Evolutionary conservation across 2,888 invertebrate species (phyloP).

Genomic region (Brassicogethes aeneus): DNA sequence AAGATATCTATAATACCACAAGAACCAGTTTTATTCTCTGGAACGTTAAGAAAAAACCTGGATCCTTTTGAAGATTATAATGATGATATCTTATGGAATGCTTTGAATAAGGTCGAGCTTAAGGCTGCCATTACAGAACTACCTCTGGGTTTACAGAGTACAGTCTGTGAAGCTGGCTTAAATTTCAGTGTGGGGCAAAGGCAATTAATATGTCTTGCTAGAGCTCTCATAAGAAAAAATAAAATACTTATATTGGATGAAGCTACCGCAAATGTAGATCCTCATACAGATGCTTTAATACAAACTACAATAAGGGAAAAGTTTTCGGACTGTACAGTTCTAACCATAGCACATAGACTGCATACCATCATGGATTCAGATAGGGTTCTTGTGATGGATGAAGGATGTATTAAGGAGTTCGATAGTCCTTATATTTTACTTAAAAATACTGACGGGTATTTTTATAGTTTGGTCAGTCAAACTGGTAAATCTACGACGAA

Average conservation of each 20-base stretch:
- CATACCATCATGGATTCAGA: constrained; percentile 83
- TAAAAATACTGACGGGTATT: constrained; percentile 31
- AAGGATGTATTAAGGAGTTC: constrained; percentile 64
- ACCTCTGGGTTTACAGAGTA: constrained; percentile 54
- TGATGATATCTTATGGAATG: constrained; percentile 73
- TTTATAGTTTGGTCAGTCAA: constrained; percentile 51
- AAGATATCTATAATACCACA: constrained; percentile 80
- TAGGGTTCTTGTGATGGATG: constrained; percentile 71
- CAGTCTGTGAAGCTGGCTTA: constrained; percentile 64
- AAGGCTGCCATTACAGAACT: constrained; percentile 58
- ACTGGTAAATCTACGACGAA: constrained; percentile 45
- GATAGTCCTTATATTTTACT: constrained; percentile 64
- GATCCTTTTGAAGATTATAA: constrained; percentile 78
- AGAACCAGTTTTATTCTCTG: constrained; percentile 79
- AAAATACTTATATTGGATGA: constrained; percentile 46
- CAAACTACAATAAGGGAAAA: constrained; percentile 66
- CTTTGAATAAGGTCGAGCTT: constrained; percentile 73
- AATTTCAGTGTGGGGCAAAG: constrained; percentile 45
- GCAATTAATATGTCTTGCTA: constrained; percentile 61
- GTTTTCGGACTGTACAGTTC: constrained; percentile 69
- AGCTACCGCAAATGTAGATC: constrained; percentile 77
- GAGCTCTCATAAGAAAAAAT: constrained; percentile 47
- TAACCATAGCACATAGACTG: constrained; percentile 76
- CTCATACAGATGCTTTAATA: constrained; percentile 66
- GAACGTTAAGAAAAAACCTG: constrained; percentile 77